Percentiles rank a stretch among this genome's conserved stretches.
Evolutionary conservation across 2,888 invertebrate species (phyloP).

Genomic region (Sipha maydis): DNA sequence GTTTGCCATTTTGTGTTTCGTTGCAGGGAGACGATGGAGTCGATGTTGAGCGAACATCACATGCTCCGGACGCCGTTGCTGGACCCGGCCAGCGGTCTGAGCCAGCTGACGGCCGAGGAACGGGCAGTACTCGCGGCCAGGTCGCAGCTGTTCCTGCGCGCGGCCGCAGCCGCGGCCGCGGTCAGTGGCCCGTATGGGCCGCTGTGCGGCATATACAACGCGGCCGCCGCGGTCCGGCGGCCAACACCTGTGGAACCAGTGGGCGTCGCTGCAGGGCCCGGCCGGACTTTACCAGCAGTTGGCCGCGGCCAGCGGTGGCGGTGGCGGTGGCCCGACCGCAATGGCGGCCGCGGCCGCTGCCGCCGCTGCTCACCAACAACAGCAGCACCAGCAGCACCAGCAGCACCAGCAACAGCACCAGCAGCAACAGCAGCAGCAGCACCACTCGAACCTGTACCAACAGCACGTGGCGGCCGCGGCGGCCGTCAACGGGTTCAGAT

Average conservation of each 20-base stretch:
- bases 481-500: conserved; percentile 64
- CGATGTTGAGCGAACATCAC: conserved; percentile 86
- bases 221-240: conserved; percentile 62
- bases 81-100: conserved; percentile 66
- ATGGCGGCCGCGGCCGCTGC: conserved; percentile 66
- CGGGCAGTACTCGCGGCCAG: conserved; percentile 71
- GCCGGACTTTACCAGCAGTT: conserved; percentile 70
- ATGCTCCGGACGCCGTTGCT: conserved; percentile 80
- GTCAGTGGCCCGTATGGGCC: conserved; percentile 65
- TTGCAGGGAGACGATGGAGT: conserved; percentile 89
- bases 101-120: conserved; percentile 79
- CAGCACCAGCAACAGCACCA: conserved; percentile 66
- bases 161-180: conserved; percentile 58
- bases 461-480: conserved; percentile 69
- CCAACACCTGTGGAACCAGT: conserved; percentile 74
- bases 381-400: conserved; percentile 41
- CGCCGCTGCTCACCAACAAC: conserved; percentile 65
- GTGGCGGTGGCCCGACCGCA: conserved; percentile 66
- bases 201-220: conserved; percentile 57
- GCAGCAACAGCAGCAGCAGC: conserved; percentile 69
- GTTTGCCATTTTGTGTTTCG: background rate
- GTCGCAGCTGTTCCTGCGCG: conserved; percentile 72
- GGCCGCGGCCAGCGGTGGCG: conserved; percentile 68
- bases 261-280: conserved; percentile 74
- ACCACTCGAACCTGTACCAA: conserved; percentile 68